phyloP scores from a whole-genome alignment of 2,797 vertebrate genomes.

The Zenarchopterus dispar region DNA sequence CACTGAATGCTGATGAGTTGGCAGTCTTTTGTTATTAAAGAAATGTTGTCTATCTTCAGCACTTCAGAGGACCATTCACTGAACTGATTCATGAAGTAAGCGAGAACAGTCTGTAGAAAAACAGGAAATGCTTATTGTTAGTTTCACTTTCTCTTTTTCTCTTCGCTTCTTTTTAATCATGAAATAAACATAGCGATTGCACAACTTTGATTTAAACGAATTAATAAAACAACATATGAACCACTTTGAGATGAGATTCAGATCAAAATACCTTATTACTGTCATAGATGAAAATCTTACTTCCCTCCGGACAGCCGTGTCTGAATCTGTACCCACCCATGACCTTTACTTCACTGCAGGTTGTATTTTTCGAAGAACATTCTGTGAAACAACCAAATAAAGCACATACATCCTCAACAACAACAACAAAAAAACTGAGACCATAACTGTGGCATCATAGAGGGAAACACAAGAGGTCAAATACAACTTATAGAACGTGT shows the following conservation, averaged over 20 bases:
- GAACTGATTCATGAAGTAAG: fast-evolving
- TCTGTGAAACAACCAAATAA: conserved; percentile 16
- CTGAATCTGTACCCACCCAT: fast-evolving
- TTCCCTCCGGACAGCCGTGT: fast-evolving
- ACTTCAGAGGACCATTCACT: fast-evolving
- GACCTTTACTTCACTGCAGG: neutral
- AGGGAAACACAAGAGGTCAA: neutral
- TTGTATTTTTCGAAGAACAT: fast-evolving
- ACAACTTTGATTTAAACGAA: neutral
- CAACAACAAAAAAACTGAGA: neutral
- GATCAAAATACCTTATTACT: conserved; percentile 11
- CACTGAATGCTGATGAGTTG: neutral
- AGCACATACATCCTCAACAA: neutral
- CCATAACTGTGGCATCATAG: no score
- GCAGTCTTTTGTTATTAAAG: conserved; percentile 10
- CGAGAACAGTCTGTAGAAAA: conserved; percentile 5
- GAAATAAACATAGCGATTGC: neutral
- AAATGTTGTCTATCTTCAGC: fast-evolving
- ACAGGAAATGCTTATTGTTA: neutral
- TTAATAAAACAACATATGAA: neutral
- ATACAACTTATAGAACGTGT: no score
- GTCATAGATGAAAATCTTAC: fast-evolving
- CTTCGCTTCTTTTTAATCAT: neutral
- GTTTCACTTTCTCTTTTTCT: conserved; percentile 10
- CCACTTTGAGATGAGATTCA: neutral